These are phyloP conservation scores for Amblyjoppa proteus DNA, from an alignment of 2,888 invertebrate genomes.

Conservation along the genomic window DNA sequence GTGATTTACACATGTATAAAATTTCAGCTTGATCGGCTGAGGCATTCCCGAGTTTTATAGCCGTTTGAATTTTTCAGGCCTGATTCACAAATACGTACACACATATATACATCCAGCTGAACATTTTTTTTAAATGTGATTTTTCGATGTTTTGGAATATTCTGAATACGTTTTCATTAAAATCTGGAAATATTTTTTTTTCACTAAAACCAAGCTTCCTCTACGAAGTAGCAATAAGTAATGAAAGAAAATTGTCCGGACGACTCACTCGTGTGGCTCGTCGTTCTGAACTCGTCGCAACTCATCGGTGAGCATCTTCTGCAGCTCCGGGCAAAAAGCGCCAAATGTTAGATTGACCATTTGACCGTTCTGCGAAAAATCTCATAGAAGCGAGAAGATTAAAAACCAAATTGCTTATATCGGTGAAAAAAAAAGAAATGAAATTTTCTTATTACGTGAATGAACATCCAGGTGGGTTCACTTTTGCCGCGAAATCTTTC, in stretches of 20 bases:
- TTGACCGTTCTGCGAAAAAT: conserved; percentile 88
- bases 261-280: conserved; percentile 79
- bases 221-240: too few relatives aligned
- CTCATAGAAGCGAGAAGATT: neutral
- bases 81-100: too few relatives aligned
- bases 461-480: conserved; percentile 97
- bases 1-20: too few relatives aligned
- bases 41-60: too few relatives aligned
- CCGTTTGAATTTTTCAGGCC: too few relatives aligned
- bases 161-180: too few relatives aligned
- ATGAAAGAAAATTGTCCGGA: neutral
- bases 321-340: conserved; percentile 93
- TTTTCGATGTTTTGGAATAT: too few relatives aligned
- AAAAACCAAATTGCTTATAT: conserved; percentile 19
- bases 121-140: too few relatives aligned
- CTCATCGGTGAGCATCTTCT: conserved; percentile 90
- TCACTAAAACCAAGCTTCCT: too few relatives aligned
- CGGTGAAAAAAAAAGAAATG: neutral
- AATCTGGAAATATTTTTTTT: too few relatives aligned
- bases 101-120: too few relatives aligned
- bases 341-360: conserved; percentile 94
- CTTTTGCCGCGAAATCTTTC: conserved; percentile 93
- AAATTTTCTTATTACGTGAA: conserved; percentile 81
- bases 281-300: conserved; percentile 77
- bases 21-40: too few relatives aligned